Evolutionary conservation across 2,888 invertebrate genomes (phyloP).

Genomic region (Ptychoptera albimana): DNA sequence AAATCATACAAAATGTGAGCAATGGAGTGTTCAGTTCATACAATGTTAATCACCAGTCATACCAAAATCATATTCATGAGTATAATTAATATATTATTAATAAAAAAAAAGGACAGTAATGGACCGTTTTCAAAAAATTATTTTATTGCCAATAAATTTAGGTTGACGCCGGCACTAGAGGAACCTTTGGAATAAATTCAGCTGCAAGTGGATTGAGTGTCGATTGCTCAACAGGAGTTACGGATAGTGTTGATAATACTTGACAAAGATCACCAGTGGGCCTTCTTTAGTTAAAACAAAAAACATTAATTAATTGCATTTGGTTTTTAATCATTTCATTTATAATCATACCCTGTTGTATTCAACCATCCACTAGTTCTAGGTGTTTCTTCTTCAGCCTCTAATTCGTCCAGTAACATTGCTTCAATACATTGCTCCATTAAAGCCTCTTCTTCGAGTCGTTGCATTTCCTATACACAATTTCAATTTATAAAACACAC

Average conservation of each 20-base stretch:
- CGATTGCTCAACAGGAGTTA: conserved; percentile 39
- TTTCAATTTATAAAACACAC: neutral
- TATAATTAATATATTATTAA: too few relatives aligned
- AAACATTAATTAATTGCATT: too few relatives aligned
- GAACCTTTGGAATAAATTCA: conserved; percentile 56
- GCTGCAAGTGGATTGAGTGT: conserved; percentile 72
- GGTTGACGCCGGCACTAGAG: conserved; percentile 1
- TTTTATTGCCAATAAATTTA: neutral
- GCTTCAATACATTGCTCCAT: conserved; percentile 80
- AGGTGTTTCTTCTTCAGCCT: conserved; percentile 28
- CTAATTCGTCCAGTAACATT: conserved; percentile 59
- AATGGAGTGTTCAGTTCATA: too few relatives aligned
- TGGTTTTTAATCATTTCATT: too few relatives aligned
- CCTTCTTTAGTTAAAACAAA: conserved; percentile 13
- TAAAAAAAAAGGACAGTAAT: too few relatives aligned
- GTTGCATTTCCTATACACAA: conserved; percentile 55
- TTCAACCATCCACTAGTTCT: conserved; percentile 1
- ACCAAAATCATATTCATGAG: too few relatives aligned
- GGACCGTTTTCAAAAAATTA: too few relatives aligned
- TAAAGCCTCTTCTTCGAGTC: conserved; percentile 70
- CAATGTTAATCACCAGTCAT: too few relatives aligned
- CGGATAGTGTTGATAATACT: conserved; percentile 24
- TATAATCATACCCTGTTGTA: too few relatives aligned
- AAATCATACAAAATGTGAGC: too few relatives aligned
- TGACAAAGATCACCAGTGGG: conserved; percentile 23